Evolutionary conservation across 2,113 vertebrate genomes (phyloP), one percentile per base, ranked within the genome.

Genomic region (Phaetusa simplex): DNA sequence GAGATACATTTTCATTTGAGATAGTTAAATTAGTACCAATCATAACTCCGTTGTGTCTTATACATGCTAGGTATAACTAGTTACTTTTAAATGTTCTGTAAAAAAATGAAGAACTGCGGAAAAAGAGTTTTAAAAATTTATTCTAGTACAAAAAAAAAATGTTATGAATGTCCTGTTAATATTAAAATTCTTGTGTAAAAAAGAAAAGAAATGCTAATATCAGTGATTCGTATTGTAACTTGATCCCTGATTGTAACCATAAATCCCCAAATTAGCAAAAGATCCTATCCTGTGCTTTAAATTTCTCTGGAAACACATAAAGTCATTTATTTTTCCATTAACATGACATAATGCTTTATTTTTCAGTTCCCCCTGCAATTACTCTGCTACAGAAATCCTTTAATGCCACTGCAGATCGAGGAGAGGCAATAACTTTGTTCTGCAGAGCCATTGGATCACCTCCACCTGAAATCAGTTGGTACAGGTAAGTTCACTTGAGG

Each of bases 401-500:
- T 95, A 99, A 99, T 34, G 99, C 99, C 78, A 99, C 99, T 13
- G 99, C 99, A 6, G 99, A 99, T 96, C 98, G 99, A 90, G 99
- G 99, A 95, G 99, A 99, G 85, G 98, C 98, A 4, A 86, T 99
- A 97, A 99, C 98, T 18, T 98, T 99, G 27, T 99, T 98, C 17
- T 99, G 99, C 97, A 98, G 98, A 91, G 99, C 99, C 14, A 97
- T 98, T 7, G 99, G 99, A 52, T 99, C 99, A 3, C 99, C 99
- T 26, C 98, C 99, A 85, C 99, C 99, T 14, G 93, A 98, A 82
- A 98, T 99, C 95, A 98, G 97, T 76, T 99, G 99, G 99, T 98
- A 99, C 96, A 99, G 99, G 99, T 99, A 98, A 94, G 97, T 72
- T 64, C 21, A 70, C 12, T 5, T 12, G 7, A 82, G 55, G 40